phyloP scores from a whole-genome alignment of 64 coral and sea anemone genomes.

The Montipora cactus region DNA sequence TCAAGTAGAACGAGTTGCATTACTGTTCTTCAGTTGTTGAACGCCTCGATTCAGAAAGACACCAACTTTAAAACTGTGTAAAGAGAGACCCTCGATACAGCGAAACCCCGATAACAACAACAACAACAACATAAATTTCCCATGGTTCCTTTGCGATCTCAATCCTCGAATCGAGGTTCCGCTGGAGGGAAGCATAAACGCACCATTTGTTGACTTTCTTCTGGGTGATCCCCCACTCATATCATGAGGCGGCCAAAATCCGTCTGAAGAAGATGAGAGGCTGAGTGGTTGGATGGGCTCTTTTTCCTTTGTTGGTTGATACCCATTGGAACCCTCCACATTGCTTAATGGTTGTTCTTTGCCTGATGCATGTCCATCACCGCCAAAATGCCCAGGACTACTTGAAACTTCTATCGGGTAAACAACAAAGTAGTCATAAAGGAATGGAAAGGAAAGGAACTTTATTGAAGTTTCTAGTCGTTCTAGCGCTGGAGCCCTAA shows the following conservation, averaged over 20 bases:
- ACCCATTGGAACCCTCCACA: neutral
- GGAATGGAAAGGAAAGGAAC: too few relatives aligned
- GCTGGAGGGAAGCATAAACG: neutral
- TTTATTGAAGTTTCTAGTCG: too few relatives aligned
- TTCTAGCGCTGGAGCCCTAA: too few relatives aligned
- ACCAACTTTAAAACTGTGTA: too few relatives aligned
- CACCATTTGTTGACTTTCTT: slow-evolving; percentile 3
- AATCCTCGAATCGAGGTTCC: too few relatives aligned
- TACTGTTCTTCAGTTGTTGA: too few relatives aligned
- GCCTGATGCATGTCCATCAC: neutral
- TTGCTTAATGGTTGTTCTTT: neutral
- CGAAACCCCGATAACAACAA: too few relatives aligned
- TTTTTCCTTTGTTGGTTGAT: neutral
- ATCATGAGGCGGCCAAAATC: slow-evolving; percentile 5
- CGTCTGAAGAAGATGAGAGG: slow-evolving; percentile 21
- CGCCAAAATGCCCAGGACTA: neutral
- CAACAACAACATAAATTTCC: too few relatives aligned
- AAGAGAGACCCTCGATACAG: too few relatives aligned
- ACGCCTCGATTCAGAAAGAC: too few relatives aligned
- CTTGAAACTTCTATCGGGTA: neutral
- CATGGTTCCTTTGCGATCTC: too few relatives aligned
- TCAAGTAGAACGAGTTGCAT: too few relatives aligned
- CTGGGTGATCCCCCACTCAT: neutral
- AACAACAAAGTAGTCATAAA: neutral
- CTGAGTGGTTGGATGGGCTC: neutral